Conservation (phyloP, 2,888 invertebrate genomes). For the Drosophila affinis region DNA sequence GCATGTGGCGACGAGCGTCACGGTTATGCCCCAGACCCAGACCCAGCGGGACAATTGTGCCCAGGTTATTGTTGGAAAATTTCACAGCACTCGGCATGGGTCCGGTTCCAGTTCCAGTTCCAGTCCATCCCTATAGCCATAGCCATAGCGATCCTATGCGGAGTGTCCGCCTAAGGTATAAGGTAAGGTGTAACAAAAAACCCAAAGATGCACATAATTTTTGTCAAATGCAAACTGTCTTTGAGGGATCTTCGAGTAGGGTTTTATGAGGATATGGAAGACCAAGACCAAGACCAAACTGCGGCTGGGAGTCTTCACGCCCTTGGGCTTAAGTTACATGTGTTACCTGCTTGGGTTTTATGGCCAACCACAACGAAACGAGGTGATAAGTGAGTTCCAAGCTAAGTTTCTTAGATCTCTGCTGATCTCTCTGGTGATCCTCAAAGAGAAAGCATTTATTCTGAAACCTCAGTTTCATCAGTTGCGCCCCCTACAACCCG, state of each 20-base stretch:
- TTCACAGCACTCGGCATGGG: constrained; percentile 76
- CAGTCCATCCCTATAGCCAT: constrained; percentile 43
- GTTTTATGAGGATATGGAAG: constrained; percentile 34
- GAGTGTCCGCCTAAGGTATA: constrained; percentile 54
- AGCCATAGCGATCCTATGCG: constrained; percentile 8
- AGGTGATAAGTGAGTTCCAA: constrained; percentile 36
- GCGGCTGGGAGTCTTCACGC: constrained; percentile 65
- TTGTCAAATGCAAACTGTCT: constrained; percentile 75
- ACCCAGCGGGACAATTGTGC: constrained; percentile 75
- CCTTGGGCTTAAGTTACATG: constrained; percentile 42
- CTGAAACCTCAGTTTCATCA: constrained; percentile 1
- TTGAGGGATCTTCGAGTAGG: constrained; percentile 35
- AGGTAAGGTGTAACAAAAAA: constrained; percentile 79
- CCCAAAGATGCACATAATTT: constrained; percentile 61
- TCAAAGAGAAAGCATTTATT: not conserved
- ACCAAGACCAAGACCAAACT: constrained; percentile 14
- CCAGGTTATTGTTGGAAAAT: constrained; percentile 72
- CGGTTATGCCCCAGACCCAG: constrained; percentile 35
- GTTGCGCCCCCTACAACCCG: constrained; percentile 34
- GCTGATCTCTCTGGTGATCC: not conserved
- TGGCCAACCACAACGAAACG: constrained; percentile 38
- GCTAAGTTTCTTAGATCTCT: constrained; percentile 5
- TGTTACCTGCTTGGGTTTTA: constrained; percentile 38
- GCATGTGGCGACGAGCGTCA: constrained; percentile 66
- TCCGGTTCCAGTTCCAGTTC: constrained; percentile 28